These are phyloP conservation scores for Leptestheria dahalacensis DNA, from an alignment of 1,140 invertebrate genomes.

Conservation along the genomic window DNA sequence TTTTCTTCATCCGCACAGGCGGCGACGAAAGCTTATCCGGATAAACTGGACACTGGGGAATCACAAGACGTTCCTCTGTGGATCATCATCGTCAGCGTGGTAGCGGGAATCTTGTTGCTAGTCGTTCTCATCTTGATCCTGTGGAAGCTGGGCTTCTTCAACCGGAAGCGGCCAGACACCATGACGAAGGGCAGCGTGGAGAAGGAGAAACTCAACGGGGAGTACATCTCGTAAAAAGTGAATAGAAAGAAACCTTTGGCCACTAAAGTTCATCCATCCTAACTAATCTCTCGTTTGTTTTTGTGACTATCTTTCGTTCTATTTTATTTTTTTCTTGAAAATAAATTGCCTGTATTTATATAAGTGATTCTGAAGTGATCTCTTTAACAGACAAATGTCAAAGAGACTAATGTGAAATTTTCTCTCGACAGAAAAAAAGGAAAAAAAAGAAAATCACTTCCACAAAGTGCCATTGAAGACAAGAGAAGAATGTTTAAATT, in stretches of 20 bases:
- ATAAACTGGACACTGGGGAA: slow-evolving; percentile 45
- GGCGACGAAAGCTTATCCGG: slow-evolving; percentile 62
- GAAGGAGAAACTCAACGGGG: slow-evolving; percentile 28
- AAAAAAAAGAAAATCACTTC: neutral
- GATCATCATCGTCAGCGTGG: slow-evolving; percentile 63
- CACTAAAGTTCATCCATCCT: neutral
- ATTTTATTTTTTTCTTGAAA: neutral
- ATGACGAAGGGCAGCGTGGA: slow-evolving; percentile 65
- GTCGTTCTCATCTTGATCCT: slow-evolving; percentile 56
- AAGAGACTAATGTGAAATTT: neutral
- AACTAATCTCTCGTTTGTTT: neutral
- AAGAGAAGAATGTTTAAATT: too few relatives aligned
- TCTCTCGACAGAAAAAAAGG: neutral
- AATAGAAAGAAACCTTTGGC: neutral
- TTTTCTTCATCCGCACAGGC: too few relatives aligned
- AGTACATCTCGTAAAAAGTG: slow-evolving; percentile 19
- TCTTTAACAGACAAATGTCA: too few relatives aligned
- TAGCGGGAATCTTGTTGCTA: slow-evolving; percentile 60
- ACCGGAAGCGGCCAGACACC: slow-evolving; percentile 53
- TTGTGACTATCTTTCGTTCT: too few relatives aligned
- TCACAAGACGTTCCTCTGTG: slow-evolving; percentile 56
- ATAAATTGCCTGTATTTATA: neutral
- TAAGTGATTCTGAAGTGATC: neutral
- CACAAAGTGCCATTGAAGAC: neutral
- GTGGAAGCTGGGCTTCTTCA: slow-evolving; percentile 81